These are phyloP conservation scores for Drosophila mayaguana DNA, from an alignment of 2,888 invertebrate genomes.

Conservation along the genomic window DNA sequence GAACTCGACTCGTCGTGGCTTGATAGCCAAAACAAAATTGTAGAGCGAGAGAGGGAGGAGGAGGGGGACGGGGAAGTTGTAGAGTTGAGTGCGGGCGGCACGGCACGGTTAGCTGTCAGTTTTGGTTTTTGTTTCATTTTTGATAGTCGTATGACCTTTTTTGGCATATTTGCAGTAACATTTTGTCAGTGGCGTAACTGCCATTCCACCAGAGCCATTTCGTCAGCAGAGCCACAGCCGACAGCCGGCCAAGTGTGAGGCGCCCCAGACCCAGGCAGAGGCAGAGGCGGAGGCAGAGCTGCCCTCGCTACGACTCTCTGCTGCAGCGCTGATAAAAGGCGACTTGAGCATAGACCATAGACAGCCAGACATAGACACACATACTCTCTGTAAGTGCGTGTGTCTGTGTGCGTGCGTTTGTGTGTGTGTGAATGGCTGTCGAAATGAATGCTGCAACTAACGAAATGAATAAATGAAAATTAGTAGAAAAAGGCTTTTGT, in stretches of 20 bases:
- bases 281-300: not conserved
- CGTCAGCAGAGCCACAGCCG: conserved; percentile 49
- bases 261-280: not conserved
- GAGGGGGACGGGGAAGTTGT: not conserved
- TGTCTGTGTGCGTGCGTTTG: conserved; percentile 16
- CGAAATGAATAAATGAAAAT: conserved; percentile 80
- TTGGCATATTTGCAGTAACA: conserved; percentile 75
- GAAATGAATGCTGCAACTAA: conserved; percentile 76
- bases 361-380: conserved; percentile 29
- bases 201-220: conserved; percentile 60
- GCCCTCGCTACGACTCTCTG: conserved; percentile 44
- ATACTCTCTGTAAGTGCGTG: not conserved
- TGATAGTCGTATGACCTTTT: conserved; percentile 71
- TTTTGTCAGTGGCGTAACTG: conserved; percentile 68
- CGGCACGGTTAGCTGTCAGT: conserved; percentile 60
- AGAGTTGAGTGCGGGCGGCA: not conserved
- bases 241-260: not conserved
- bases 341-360: conserved; percentile 37
- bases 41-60: not conserved
- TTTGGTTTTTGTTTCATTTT: conserved; percentile 58
- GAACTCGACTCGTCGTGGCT: conserved; percentile 76
- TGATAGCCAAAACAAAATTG: conserved; percentile 34
- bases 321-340: conserved; percentile 71
- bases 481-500: conserved; percentile 64
- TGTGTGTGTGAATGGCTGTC: conserved; percentile 56